phyloP scores from a whole-genome alignment of 2,113 vertebrate genomes.

The Romanogobio albipinnatus region DNA sequence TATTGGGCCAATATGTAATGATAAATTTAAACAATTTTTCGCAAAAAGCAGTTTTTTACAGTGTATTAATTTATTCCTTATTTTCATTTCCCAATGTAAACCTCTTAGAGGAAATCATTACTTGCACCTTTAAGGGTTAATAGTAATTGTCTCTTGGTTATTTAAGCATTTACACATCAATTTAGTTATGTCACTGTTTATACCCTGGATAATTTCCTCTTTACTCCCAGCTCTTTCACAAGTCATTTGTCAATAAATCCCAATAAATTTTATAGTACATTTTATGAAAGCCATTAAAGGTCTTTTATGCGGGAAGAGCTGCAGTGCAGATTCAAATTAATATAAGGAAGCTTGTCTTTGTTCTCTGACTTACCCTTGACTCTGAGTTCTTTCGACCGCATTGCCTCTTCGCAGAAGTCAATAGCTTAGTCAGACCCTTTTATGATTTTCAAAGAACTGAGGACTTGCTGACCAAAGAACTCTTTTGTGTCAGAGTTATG shows the following conservation, averaged over 20 bases:
- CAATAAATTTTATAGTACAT: slow-evolving; percentile 18
- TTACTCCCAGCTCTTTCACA: slow-evolving; percentile 19
- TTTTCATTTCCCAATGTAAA: background rate
- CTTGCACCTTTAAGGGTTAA: background rate
- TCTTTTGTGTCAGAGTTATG: slow-evolving; percentile 34
- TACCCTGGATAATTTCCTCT: background rate
- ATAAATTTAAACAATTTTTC: no score
- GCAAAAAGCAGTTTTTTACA: no score
- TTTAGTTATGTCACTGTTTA: slow-evolving; percentile 10
- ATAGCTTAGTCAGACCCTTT: slow-evolving; percentile 34
- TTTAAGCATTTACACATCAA: background rate
- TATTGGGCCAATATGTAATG: no score
- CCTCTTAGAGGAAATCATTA: background rate
- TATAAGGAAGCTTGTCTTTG: slow-evolving; percentile 40
- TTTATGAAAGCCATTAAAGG: slow-evolving; percentile 38
- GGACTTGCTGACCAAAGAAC: slow-evolving; percentile 39
- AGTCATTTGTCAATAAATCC: slow-evolving; percentile 36
- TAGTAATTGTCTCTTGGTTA: background rate
- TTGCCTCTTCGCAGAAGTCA: slow-evolving; percentile 39
- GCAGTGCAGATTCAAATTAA: slow-evolving; percentile 37
- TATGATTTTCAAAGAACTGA: slow-evolving; percentile 44
- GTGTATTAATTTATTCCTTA: no score
- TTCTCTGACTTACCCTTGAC: slow-evolving; percentile 48
- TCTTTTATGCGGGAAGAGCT: slow-evolving; percentile 29
- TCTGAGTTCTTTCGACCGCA: slow-evolving; percentile 34